A percentile compares a stretch with the other conserved stretches of the same genome.
Conservation (phyloP, 30 jellyfish, hydroid and myxozoan species). For the Chrysaora quinquecirrha region DNA sequence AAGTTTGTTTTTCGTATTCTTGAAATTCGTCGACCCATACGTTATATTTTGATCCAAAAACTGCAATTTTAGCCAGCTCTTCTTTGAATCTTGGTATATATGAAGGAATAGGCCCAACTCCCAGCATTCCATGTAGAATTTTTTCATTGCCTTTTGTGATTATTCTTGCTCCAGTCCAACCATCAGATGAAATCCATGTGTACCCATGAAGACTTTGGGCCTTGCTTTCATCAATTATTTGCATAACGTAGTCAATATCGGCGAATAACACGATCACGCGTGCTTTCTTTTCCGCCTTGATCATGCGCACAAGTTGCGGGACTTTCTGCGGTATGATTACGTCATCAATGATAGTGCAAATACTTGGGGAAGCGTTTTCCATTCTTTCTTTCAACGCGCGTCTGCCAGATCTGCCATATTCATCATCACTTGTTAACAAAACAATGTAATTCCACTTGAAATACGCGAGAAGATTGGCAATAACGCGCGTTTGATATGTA, state of each 20-base stretch:
- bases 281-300: constrained; percentile 30
- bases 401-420: constrained; percentile 90
- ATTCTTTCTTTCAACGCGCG: constrained; percentile 51
- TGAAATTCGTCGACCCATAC: constrained; percentile 48
- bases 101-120: constrained; percentile 57
- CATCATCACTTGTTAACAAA: constrained; percentile 80
- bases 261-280: constrained; percentile 55
- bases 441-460: constrained; percentile 75
- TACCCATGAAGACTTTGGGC: constrained; percentile 25
- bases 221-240: constrained; percentile 22
- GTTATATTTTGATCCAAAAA: constrained; percentile 8
- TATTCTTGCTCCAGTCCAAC: constrained; percentile 61
- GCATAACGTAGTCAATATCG: constrained; percentile 6
- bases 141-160: constrained; percentile 9
- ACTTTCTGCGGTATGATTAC: constrained; percentile 25
- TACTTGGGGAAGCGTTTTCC: background rate
- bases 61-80: constrained; percentile 12
- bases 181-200: constrained; percentile 76
- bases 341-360: constrained; percentile 81
- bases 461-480: constrained; percentile 45
- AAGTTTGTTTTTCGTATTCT: constrained; percentile 13
- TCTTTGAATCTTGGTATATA: constrained; percentile 42
- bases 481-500: constrained; percentile 45
- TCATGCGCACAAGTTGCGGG: constrained; percentile 16
- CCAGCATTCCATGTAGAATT: constrained; percentile 71